Base-by-base conservation (phyloP, 1,140 invertebrate genomes). In the Drosophila tsacasi region DNA sequence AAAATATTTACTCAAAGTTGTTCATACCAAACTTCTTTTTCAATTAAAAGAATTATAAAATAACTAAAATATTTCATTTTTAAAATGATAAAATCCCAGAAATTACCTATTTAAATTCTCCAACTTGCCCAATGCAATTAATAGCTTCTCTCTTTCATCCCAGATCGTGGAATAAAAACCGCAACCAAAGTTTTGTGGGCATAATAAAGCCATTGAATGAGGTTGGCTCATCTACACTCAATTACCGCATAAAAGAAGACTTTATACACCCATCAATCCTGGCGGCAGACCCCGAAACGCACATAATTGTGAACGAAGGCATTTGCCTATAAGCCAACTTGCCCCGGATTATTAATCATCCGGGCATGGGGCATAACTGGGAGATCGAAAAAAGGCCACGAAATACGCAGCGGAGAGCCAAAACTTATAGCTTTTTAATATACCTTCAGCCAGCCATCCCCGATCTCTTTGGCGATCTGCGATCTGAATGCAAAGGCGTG, bases 361-460 rank as follows among this genome's bases (percentile, higher is more conserved):
- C 59, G 66, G 57, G 37, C 40, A 63, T n/a, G 67, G 61, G 59
- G 17, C 60, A 62, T 49, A 67, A 32, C 60, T 69, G 61, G 58
- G 39, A 42, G 44, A 59, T 55, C 47, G 15, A 37, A 65, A 39
- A 39, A 61, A 32, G 44, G 23, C 19, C 15, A 46, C 25, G 37
- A 55, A 64, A 44, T 49, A 60, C 42, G 75, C 79, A 72, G 79
- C 37, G 44, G 77, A 55, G 74, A 67, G 49, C 57, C 58, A 60
- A 82, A 80, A 85, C 72, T 85, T 90, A 91, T 90, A 80, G 85
- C 79, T 91, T 90, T 90, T 91, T 90, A 90, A 90, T 90, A 91
- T 75, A 89, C 66, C 58, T 35, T 23, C 60, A 72, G 61, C 47
- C 54, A 73, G 40, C 75, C 58, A 83, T 47, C 55, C 25, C 23